Base-by-base conservation (phyloP, 1,140 invertebrate species). In the Condylostylus longicornis region DNA sequence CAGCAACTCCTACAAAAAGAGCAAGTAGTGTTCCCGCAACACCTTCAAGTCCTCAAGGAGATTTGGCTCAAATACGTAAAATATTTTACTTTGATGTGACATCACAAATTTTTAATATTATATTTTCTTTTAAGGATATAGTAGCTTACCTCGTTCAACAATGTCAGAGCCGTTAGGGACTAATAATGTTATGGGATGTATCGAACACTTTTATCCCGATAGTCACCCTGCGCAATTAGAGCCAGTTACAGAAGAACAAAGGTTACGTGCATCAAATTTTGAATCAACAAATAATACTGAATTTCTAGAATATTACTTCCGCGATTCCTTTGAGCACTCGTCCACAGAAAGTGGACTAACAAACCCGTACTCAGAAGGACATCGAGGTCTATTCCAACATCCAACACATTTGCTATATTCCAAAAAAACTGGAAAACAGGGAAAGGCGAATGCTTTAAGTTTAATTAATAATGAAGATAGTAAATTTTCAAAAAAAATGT, bases 21-120 rank as follows among this genome's bases (percentile, higher is more conserved):
- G 79, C 82, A 5, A 81, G 77, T 33, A 83, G 80, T 55, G 81
- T 85, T 23, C 82, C 82, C 32, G 80, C 80, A 3, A 85, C 82
- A 3, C 81, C 82, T n/a, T 82, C 79, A 31, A 84, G 80, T 31
- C 80, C 80, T 3, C 54, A 61, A 31, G 54, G 53, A 14, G 53
- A 61, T 14, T 28, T 58, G n/a, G 46, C 49, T 25, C 51, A 62
- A 48, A 58, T 62, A 33, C 45, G 56, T 61, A 45, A 53, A 39
- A 20, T 35, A 40, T 38, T 32, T 4, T 21, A 33, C 41, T 15
- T 10, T 20, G 20, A 18, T 12, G 31, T 34, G 7, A 3, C 13
- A 35, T 30, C 41, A 30, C 8, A 17, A 38, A 34, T 41, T 17
- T 29, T n/a, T n/a, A n/a, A n/a, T n/a, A n/a, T 15, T 34, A 2